Evolutionary conservation across 2,113 vertebrate species (phyloP).

Genomic region (Antidorcas marsupialis): DNA sequence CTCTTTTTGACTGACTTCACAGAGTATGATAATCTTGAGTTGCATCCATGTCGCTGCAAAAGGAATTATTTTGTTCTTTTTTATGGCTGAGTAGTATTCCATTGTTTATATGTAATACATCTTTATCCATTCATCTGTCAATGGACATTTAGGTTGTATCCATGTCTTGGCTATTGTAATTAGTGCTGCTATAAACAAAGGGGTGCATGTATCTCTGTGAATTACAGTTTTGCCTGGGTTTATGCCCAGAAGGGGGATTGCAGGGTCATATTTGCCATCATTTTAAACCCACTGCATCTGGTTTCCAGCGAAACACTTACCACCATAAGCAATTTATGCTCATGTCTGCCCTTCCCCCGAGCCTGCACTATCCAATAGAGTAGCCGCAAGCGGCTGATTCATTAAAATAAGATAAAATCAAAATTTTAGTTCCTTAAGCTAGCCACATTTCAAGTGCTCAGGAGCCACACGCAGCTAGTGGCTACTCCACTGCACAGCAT

Average conservation of each 20-base stretch:
- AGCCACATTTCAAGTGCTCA: not conserved
- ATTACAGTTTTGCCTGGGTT: not conserved
- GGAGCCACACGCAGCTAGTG: not conserved
- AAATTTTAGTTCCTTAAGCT: not conserved
- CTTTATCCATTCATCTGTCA: not conserved
- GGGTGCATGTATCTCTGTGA: not conserved
- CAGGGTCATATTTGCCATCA: not conserved
- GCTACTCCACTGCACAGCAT: accelerated
- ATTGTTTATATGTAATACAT: not conserved
- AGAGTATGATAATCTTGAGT: not conserved
- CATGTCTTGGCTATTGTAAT: not conserved
- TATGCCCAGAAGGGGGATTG: not conserved
- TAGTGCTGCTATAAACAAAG: not conserved
- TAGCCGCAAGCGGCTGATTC: not conserved
- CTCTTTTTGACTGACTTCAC: not conserved
- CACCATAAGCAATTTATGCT: not conserved
- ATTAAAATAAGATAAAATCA: not conserved
- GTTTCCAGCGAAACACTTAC: not conserved
- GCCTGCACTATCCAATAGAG: not conserved
- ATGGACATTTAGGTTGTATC: not conserved
- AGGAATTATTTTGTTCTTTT: not conserved
- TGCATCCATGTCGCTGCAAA: not conserved
- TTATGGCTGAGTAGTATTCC: not conserved
- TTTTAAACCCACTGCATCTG: not conserved
- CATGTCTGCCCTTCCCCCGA: not conserved